Evolutionary conservation across 2,888 invertebrate species (phyloP), one percentile per base, ranked within the genome.

Genomic region (Artemia sp.): DNA sequence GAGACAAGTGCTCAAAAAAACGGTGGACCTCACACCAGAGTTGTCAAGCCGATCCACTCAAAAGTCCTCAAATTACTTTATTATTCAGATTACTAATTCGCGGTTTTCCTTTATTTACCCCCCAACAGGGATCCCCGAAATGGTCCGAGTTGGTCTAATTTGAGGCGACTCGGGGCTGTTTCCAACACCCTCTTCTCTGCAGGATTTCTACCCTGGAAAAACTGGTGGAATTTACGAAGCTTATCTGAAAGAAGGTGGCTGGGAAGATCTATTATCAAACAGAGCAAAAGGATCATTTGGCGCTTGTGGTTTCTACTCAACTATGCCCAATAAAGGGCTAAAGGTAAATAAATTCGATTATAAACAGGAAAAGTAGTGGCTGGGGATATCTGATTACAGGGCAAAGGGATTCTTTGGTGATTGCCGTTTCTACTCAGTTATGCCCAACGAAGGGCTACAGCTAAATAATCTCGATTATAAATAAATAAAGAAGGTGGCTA

Each of bases 151-250:
- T 58, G n/a, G n/a, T 58, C 14, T 58, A 19, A 24, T 58, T 9
- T 58, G 64, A 58, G 64, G 24, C n/a, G 24, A 58, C 64, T 58
- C 64, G 9, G 64, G 64, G 64, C 64, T 24, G 11, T 24, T 58
- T 24, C 64, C n/a, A 24, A 58, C 64, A n/a, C 64, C 24, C 64
- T 58, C 14, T 58, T 58, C 64, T 58, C 64, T n/a, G 9, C 67
- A 67, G 52, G 70, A 70, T 53, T 66, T 68, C 12, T 70, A 70
- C 52, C 70, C 70, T 8, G 58, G 68, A 14, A 52, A 70, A 38
- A 52, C 70, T 38, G 70, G 66, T 24, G 67, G 66, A 7, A 67
- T 70, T 51, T 70, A 70, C 66, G 66, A 53, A 14, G 67, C 67
- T 51, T 70, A 70, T 58, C 64, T 58, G 10, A 58, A 58, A 24